Evolutionary conservation across 2,113 vertebrate species (phyloP).

Genomic region (Ophiodon elongatus): DNA sequence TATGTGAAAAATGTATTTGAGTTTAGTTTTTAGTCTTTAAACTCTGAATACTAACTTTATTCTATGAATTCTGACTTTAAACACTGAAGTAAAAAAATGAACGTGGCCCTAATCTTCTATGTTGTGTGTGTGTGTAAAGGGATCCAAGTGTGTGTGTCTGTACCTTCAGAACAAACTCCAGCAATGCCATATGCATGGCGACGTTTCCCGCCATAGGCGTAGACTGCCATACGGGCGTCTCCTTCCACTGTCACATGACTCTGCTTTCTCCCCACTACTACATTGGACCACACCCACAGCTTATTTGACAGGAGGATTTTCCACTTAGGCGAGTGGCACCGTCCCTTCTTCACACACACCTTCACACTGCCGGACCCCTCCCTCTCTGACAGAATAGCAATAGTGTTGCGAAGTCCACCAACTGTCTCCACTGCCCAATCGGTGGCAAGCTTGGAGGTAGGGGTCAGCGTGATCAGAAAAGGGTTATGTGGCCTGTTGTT

Average conservation of each 20-base stretch:
- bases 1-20: not conserved
- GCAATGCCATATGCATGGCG: constrained; percentile 14
- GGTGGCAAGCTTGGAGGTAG: constrained; percentile 4
- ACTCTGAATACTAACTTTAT: not conserved
- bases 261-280: rapidly evolving
- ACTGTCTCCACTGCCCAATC: constrained; percentile 23
- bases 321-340: not conserved
- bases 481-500: constrained; percentile 6
- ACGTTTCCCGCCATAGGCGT: not conserved
- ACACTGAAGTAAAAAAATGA: not conserved
- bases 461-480: constrained; percentile 15
- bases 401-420: not conserved
- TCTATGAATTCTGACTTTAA: too few relatives aligned
- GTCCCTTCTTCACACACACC: not conserved
- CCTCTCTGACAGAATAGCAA: constrained; percentile 31
- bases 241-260: constrained; percentile 41
- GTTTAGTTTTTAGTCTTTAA: not conserved
- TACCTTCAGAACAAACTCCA: constrained; percentile 49
- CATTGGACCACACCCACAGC: constrained; percentile 30
- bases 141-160: too few relatives aligned
- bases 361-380: constrained; percentile 36
- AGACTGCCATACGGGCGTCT: constrained; percentile 36
- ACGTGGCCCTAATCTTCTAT: too few relatives aligned
- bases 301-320: rapidly evolving
- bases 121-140: not conserved